A percentile compares a stretch with the other conserved stretches of the same genome.
phyloP scores from a whole-genome alignment of 1,140 invertebrate species.

The Drosophila pallidifrons region DNA sequence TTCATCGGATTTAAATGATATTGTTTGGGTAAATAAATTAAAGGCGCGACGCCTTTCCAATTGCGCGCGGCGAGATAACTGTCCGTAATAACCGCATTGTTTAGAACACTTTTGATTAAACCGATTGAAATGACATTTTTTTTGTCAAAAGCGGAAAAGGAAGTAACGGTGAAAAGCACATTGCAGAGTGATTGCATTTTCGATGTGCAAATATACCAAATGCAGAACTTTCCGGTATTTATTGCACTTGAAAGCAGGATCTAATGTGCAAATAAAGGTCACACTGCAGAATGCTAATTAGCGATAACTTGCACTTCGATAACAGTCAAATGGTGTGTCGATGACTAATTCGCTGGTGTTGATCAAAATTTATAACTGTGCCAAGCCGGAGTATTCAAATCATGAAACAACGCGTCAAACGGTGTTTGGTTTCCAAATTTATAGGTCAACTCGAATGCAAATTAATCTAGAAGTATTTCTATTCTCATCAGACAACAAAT shows the following conservation, averaged over 20 bases:
- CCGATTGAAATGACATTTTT: background rate
- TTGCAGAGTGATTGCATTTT: no score
- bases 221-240: no score
- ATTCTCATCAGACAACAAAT: constrained; percentile 36
- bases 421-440: constrained; percentile 75
- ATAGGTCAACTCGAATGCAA: constrained; percentile 68
- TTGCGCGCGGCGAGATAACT: background rate
- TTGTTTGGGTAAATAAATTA: constrained; percentile 11
- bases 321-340: constrained; percentile 18
- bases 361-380: constrained; percentile 15
- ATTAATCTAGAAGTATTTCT: constrained; percentile 52
- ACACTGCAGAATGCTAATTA: background rate
- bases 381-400: constrained; percentile 49
- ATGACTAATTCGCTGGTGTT: constrained; percentile 7
- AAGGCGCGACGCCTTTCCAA: constrained; percentile 4
- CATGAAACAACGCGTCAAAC: constrained; percentile 56
- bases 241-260: background rate
- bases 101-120: background rate
- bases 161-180: background rate
- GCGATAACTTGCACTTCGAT: background rate
- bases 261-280: background rate
- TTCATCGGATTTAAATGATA: constrained; percentile 11
- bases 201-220: background rate
- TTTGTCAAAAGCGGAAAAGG: background rate
- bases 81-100: background rate